These are phyloP conservation scores for Aspidiotus rigidus DNA, from an alignment of 2,888 invertebrate species.

Conservation along the genomic window DNA sequence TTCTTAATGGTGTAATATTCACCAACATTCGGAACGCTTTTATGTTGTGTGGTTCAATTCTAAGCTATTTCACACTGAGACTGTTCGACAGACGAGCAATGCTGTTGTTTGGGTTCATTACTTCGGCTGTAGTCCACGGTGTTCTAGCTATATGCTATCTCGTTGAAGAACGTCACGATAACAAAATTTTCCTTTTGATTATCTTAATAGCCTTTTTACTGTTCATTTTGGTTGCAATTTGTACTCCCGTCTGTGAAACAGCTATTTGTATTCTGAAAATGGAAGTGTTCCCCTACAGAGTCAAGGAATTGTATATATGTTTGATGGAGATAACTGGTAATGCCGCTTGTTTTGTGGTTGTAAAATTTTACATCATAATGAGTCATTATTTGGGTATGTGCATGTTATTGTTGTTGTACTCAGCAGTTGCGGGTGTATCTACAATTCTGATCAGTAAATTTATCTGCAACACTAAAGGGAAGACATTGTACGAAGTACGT, in stretches of 20 bases:
- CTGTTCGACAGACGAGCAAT: neutral
- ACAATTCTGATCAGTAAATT: neutral
- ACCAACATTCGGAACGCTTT: neutral
- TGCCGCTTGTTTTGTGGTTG: neutral
- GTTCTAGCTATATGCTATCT: neutral
- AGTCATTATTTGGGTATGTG: neutral
- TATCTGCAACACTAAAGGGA: neutral
- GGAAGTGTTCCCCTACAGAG: neutral
- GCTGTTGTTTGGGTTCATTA: neutral
- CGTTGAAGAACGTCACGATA: neutral
- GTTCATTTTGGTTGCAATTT: neutral
- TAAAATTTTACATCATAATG: neutral
- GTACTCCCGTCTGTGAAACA: neutral
- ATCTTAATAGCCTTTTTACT: neutral
- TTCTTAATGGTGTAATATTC: neutral
- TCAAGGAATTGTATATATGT: conserved; percentile 7
- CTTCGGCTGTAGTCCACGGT: neutral
- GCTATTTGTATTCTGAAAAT: neutral
- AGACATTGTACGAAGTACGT: neutral
- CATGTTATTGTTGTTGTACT: neutral
- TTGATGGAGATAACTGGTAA: neutral
- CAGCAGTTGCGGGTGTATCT: neutral
- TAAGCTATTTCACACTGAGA: neutral
- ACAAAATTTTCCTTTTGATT: neutral
- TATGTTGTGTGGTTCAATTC: neutral